Percentiles rank a stretch among this genome's conserved stretches.
These are phyloP conservation scores for Teleogryllus occipitalis DNA, from an alignment of 1,140 invertebrate species.

Conservation along the genomic window DNA sequence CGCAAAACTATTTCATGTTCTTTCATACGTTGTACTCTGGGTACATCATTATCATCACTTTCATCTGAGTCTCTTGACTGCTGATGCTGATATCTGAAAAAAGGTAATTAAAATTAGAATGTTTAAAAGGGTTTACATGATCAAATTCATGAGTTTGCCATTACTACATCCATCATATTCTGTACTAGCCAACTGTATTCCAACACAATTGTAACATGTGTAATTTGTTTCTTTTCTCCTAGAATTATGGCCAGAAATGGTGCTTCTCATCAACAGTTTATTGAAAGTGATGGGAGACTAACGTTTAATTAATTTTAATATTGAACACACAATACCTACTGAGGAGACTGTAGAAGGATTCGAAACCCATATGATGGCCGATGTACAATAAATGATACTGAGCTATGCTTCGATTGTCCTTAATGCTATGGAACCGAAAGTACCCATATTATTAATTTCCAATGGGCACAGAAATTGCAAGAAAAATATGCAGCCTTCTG, in stretches of 20 bases:
- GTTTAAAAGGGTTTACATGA: neutral
- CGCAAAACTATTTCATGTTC: constrained; percentile 1
- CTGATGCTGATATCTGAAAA: too few relatives aligned
- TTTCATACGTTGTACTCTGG: neutral
- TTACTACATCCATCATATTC: neutral
- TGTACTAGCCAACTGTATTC: neutral
- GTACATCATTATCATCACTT: neutral
- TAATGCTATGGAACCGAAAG: too few relatives aligned
- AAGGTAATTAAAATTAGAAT: neutral
- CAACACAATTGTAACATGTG: neutral
- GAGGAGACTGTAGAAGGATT: too few relatives aligned
- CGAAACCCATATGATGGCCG: too few relatives aligned
- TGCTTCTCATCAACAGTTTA: neutral
- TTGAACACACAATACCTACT: too few relatives aligned
- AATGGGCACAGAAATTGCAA: too few relatives aligned
- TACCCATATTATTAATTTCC: too few relatives aligned
- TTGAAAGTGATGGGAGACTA: neutral
- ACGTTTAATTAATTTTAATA: too few relatives aligned
- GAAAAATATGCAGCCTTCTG: too few relatives aligned
- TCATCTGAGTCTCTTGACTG: neutral
- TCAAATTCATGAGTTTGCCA: neutral
- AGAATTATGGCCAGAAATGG: neutral
- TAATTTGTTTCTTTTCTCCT: neutral
- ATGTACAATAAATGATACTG: too few relatives aligned
- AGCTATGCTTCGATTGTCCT: too few relatives aligned